Conservation (phyloP, 2,113 vertebrate species). For the Rhodinocichla rosea region DNA sequence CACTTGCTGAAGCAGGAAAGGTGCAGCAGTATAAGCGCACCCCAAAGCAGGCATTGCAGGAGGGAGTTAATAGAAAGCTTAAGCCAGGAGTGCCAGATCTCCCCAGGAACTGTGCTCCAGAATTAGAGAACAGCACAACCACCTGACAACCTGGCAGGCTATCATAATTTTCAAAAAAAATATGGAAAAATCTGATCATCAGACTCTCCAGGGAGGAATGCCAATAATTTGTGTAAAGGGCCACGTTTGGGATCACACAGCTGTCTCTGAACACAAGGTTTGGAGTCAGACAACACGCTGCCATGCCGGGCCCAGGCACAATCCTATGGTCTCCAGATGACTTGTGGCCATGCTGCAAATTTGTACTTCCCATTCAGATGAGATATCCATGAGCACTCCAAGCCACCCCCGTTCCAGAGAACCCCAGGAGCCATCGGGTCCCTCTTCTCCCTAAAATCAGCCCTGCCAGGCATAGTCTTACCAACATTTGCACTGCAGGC, state of each 20-base stretch:
- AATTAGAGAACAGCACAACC: background rate
- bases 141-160: background rate
- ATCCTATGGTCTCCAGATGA: background rate
- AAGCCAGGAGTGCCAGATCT: background rate
- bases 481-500: background rate
- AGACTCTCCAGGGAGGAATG: background rate
- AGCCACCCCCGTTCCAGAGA: background rate
- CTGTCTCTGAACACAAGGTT: fast-evolving
- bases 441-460: background rate
- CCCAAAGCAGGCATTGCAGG: background rate
- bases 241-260: background rate
- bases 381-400: background rate
- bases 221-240: background rate
- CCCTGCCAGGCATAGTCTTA: background rate
- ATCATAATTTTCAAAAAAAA: background rate
- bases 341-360: background rate
- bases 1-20: background rate
- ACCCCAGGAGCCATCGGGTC: background rate
- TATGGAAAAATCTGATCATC: fast-evolving
- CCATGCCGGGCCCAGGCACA: background rate
- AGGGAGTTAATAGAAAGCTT: background rate
- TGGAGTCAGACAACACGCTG: background rate
- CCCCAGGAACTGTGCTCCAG: background rate
- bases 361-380: too few relatives aligned
- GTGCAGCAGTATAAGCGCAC: background rate